A percentile compares a stretch with the other conserved stretches of the same genome.
phyloP scores from a whole-genome alignment of 1,140 invertebrate species.

The Pseudomyrmex dendroicus region DNA sequence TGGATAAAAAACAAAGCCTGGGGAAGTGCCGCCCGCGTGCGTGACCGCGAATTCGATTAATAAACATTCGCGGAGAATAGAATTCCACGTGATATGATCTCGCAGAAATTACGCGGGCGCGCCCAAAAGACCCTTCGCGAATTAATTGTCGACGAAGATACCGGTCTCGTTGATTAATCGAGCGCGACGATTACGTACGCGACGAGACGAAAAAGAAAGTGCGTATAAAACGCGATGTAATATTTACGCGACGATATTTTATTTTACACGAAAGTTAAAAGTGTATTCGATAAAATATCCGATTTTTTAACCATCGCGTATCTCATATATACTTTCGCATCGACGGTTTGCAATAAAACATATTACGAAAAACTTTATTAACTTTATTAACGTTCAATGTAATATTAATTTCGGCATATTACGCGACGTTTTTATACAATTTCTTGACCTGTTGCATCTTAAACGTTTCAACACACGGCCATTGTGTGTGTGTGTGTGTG shows the following conservation, averaged over 20 bases:
- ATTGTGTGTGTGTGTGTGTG: not conserved
- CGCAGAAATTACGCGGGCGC: conserved; percentile 28
- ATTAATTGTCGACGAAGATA: too few relatives aligned
- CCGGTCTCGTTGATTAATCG: conserved; percentile 10
- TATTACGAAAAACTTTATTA: not conserved
- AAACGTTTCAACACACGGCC: not conserved
- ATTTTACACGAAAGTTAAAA: not conserved
- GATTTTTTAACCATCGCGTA: not conserved
- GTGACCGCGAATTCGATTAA: conserved; percentile 52
- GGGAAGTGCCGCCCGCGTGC: not conserved
- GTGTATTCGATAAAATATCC: conserved; percentile 6
- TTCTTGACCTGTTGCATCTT: conserved; percentile 12
- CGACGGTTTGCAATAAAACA: not conserved
- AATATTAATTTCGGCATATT: not conserved
- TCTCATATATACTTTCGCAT: not conserved
- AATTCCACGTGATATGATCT: conserved; percentile 21
- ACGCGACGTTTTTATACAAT: not conserved
- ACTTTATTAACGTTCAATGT: not conserved
- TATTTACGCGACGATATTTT: not conserved
- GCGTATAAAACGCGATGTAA: not conserved
- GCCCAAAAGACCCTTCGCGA: not conserved
- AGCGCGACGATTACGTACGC: not conserved
- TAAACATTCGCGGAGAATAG: conserved; percentile 27
- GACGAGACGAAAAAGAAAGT: conserved; percentile 9
- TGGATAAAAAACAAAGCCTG: conserved; percentile 17